Evolutionary conservation across 2,888 invertebrate genomes (phyloP).

Genomic region (Dusona sp.): DNA sequence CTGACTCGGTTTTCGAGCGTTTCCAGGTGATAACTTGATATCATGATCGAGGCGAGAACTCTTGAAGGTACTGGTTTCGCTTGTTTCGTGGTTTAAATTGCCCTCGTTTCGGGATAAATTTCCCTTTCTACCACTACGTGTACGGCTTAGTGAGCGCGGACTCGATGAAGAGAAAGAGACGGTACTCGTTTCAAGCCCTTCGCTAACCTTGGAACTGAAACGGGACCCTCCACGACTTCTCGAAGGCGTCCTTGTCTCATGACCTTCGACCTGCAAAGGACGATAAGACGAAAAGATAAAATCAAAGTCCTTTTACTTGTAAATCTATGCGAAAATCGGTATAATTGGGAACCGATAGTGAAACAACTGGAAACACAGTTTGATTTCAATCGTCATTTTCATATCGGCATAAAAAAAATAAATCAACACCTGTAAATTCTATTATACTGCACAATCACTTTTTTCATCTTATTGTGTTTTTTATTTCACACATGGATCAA

Average conservation of each 20-base stretch:
- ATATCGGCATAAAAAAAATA: background rate
- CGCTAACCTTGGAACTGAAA: constrained; percentile 74
- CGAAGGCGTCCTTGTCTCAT: constrained; percentile 70
- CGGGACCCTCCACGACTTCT: constrained; percentile 76
- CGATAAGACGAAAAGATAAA: constrained; percentile 7
- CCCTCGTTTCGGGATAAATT: constrained; percentile 53
- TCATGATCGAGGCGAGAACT: constrained; percentile 60
- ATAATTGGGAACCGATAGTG: background rate
- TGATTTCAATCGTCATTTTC: background rate
- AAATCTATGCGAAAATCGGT: background rate
- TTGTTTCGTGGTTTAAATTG: constrained; percentile 50
- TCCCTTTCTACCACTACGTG: constrained; percentile 55
- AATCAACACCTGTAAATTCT: background rate
- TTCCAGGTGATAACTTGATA: constrained; percentile 38
- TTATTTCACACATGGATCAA: constrained; percentile 5
- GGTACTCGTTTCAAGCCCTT: constrained; percentile 69
- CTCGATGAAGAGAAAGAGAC: constrained; percentile 64
- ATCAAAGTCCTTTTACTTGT: background rate
- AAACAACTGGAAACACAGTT: background rate
- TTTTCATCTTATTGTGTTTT: constrained; percentile 8
- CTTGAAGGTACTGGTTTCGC: constrained; percentile 56
- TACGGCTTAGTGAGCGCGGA: constrained; percentile 63
- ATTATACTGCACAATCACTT: background rate
- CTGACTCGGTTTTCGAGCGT: constrained; percentile 34
- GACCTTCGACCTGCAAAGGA: constrained; percentile 75